Percentiles rank a stretch among this genome's conserved stretches.
phyloP scores from a whole-genome alignment of 2,797 vertebrate genomes.

The Centroberyx gerrardi region DNA sequence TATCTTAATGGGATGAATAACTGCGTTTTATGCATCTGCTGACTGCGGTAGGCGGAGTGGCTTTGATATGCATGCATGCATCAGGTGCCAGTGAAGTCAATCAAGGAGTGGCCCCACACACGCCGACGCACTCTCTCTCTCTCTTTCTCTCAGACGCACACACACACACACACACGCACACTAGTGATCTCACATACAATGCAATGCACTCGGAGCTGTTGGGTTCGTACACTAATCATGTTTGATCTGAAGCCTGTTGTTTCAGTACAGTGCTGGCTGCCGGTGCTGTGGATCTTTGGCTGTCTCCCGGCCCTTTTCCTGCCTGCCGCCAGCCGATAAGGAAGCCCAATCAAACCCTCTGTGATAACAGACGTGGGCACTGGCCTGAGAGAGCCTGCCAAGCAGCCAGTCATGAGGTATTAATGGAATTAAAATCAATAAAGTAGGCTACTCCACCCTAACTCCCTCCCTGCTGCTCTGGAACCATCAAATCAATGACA shows the following conservation, averaged over 20 bases:
- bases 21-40: conserved; percentile 27
- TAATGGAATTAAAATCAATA: conserved; percentile 82
- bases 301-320: conserved; percentile 64
- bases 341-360: conserved; percentile 65
- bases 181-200: conserved; percentile 45
- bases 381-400: conserved; percentile 59
- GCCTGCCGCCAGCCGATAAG: conserved; percentile 81
- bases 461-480: conserved; percentile 11
- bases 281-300: conserved; percentile 58
- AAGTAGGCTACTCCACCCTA: conserved; percentile 53
- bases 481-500: conserved; percentile 29
- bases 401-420: conserved; percentile 61
- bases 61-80: conserved; percentile 46
- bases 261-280: conserved; percentile 54
- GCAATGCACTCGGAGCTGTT: conserved; percentile 7
- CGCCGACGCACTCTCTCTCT: conserved; percentile 25
- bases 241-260: conserved; percentile 73
- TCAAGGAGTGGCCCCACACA: conserved; percentile 8
- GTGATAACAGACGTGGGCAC: conserved; percentile 65
- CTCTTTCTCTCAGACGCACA: not conserved
- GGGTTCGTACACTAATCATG: conserved; percentile 56
- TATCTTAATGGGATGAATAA: conserved; percentile 2
- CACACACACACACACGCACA: conserved; percentile 26
- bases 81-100: conserved; percentile 57
- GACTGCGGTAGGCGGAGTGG: conserved; percentile 34